phyloP scores from a whole-genome alignment of 2,888 invertebrate species.

The Phyllotreta cruciferae region DNA sequence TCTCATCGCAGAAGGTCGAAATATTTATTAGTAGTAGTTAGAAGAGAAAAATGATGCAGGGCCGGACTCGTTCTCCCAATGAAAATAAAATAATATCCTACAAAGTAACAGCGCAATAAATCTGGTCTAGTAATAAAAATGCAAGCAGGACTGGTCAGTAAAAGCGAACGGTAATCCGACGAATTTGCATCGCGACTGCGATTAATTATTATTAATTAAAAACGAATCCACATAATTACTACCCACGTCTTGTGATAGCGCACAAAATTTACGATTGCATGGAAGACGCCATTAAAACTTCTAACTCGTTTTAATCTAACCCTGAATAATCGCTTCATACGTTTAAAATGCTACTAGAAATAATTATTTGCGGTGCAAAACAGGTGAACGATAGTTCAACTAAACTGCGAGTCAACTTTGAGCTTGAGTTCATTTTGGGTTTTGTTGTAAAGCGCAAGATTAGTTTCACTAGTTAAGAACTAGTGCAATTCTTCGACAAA shows the following conservation, averaged over 20 bases:
- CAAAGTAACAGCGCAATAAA: too few relatives aligned
- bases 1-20: constrained; percentile 10
- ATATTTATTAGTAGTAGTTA: constrained; percentile 12
- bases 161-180: constrained; percentile 1
- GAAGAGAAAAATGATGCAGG: constrained; percentile 4
- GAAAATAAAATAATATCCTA: too few relatives aligned
- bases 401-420: too few relatives aligned
- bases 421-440: too few relatives aligned
- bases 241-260: constrained; percentile 12
- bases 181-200: not conserved
- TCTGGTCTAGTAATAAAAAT: too few relatives aligned
- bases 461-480: too few relatives aligned
- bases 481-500: too few relatives aligned
- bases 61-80: not conserved
- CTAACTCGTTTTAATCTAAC: constrained; percentile 11
- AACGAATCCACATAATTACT: constrained; percentile 3
- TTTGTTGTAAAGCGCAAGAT: too few relatives aligned
- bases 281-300: constrained; percentile 4
- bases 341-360: too few relatives aligned
- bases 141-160: not conserved
- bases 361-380: too few relatives aligned
- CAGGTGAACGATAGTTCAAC: too few relatives aligned
- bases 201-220: constrained; percentile 6
- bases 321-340: constrained; percentile 8
- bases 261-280: constrained; percentile 13